These are phyloP conservation scores for Thunnus albacares DNA, from an alignment of 2,797 vertebrate genomes.

Conservation along the genomic window DNA sequence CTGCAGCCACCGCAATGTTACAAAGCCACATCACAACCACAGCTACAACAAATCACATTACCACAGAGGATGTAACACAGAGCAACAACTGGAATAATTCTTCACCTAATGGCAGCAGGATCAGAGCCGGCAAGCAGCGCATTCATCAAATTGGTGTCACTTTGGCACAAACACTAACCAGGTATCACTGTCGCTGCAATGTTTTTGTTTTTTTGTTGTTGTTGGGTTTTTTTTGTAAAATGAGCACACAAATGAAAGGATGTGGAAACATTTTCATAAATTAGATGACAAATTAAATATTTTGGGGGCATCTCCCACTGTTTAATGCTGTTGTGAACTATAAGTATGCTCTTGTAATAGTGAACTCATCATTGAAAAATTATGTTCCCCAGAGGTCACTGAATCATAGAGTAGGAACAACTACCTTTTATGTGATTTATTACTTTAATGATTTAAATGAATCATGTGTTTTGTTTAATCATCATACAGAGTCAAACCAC, in stretches of 20 bases:
- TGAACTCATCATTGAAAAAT: neutral
- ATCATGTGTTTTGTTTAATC: no score
- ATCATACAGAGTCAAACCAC: no score
- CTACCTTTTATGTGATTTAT: neutral
- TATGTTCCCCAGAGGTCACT: neutral
- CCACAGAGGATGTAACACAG: neutral
- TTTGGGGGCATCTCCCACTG: neutral
- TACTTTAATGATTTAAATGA: neutral
- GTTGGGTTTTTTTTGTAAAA: neutral
- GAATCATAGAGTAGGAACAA: neutral
- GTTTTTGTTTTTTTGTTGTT: no score
- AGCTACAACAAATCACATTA: neutral
- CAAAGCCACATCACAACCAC: neutral
- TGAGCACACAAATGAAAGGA: neutral
- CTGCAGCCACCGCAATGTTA: no score
- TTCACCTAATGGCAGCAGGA: neutral
- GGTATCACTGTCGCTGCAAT: constrained; percentile 36
- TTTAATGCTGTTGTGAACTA: neutral
- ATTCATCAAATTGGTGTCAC: fast-evolving
- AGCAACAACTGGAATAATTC: neutral
- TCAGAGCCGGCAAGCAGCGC: fast-evolving
- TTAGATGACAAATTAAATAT: neutral
- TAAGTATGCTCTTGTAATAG: neutral
- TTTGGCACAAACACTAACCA: constrained; percentile 15
- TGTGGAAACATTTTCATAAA: neutral